A percentile compares a stretch with the other conserved stretches of the same genome.
Evolutionary conservation across 2,888 invertebrate species (phyloP).

Genomic region (Priocnemis perturbator): DNA sequence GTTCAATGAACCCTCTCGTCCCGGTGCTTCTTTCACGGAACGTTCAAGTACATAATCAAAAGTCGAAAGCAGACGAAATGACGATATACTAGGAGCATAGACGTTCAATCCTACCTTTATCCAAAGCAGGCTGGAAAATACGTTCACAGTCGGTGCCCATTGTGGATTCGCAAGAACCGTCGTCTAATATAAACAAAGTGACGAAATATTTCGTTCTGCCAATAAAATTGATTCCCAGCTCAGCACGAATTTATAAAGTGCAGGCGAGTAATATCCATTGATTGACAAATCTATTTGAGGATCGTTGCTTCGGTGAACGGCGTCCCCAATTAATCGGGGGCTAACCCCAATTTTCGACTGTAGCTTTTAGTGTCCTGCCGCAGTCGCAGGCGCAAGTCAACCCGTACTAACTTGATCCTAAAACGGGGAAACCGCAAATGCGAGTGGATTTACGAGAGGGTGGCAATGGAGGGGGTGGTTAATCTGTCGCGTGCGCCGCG

Average conservation of each 20-base stretch:
- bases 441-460: constrained; percentile 2
- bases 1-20: background rate
- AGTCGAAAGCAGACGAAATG: background rate
- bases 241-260: too few species aligned
- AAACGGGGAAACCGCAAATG: constrained; percentile 7
- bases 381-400: background rate
- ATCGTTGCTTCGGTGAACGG: too few species aligned
- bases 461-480: background rate
- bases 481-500: constrained; percentile 26
- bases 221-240: too few species aligned
- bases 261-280: too few species aligned
- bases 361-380: too few species aligned
- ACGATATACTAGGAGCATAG: background rate
- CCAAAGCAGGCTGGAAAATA: background rate
- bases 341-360: too few species aligned
- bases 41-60: background rate
- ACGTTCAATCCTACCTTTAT: background rate
- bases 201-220: too few species aligned
- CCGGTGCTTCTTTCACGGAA: background rate
- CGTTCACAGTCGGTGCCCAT: background rate
- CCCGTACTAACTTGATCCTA: background rate
- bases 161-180: too few species aligned
- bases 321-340: too few species aligned
- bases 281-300: too few species aligned
- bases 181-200: too few species aligned